Percentiles rank a stretch among this genome's conserved stretches.
These are phyloP conservation scores for Gymnothorax javanicus DNA, from an alignment of 2,797 vertebrate species.

Conservation along the genomic window DNA sequence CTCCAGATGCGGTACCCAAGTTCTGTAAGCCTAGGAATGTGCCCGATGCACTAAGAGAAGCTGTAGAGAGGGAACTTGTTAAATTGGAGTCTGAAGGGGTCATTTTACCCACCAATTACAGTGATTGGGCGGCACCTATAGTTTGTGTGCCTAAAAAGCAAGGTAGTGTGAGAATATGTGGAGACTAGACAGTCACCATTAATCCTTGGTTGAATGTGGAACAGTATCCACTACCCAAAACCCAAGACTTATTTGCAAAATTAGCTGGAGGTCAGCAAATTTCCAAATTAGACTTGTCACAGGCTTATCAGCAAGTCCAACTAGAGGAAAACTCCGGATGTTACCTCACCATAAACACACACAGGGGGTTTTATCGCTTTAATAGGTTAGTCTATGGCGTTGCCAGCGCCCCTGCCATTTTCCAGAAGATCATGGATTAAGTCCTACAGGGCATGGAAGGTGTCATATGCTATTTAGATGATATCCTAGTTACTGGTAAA, in stretches of 20 bases:
- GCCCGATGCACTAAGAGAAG: too few relatives aligned
- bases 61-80: too few relatives aligned
- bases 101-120: too few relatives aligned
- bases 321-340: constrained; percentile 10
- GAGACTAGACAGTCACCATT: too few relatives aligned
- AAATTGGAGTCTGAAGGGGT: too few relatives aligned
- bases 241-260: constrained; percentile 21
- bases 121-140: too few relatives aligned
- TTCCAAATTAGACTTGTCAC: constrained; percentile 6
- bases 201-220: neutral
- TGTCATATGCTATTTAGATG: constrained; percentile 27
- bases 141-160: too few relatives aligned
- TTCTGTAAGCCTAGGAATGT: too few relatives aligned
- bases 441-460: neutral
- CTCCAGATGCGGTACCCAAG: too few relatives aligned
- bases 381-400: constrained; percentile 8
- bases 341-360: neutral
- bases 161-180: too few relatives aligned
- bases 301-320: constrained; percentile 24
- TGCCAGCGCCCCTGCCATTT: neutral
- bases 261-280: constrained; percentile 20
- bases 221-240: neutral
- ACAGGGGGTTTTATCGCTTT: neutral
- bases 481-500: neutral
- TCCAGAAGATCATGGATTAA: constrained; percentile 32